phyloP scores from a whole-genome alignment of 2,888 invertebrate genomes.

The Flexamia atlantica region DNA sequence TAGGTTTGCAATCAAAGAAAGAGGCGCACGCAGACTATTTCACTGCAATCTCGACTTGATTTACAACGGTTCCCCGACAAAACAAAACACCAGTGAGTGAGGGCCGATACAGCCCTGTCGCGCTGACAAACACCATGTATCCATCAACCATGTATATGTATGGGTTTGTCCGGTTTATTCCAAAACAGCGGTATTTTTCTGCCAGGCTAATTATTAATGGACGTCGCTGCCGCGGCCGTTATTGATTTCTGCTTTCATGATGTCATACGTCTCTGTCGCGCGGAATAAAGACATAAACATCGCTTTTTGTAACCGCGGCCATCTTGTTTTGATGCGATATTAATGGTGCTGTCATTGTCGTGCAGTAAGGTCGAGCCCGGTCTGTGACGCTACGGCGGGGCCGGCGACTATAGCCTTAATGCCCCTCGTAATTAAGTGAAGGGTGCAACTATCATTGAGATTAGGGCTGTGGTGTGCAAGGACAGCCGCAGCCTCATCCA shows the following conservation, averaged over 20 bases:
- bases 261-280: constrained; percentile 47
- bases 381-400: background rate
- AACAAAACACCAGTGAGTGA: constrained; percentile 10
- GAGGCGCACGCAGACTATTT: background rate
- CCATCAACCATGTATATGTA: constrained; percentile 18
- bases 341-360: constrained; percentile 62
- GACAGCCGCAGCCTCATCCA: constrained; percentile 43
- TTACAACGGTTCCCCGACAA: background rate
- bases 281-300: constrained; percentile 65
- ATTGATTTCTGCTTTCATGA: constrained; percentile 19
- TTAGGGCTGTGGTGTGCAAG: constrained; percentile 35
- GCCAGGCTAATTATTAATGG: constrained; percentile 21
- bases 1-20: background rate
- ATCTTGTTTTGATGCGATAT: constrained; percentile 65
- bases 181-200: constrained; percentile 22
- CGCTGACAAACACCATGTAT: background rate
- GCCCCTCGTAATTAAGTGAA: constrained; percentile 61
- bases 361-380: constrained; percentile 47
- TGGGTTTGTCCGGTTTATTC: constrained; percentile 3
- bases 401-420: constrained; percentile 58
- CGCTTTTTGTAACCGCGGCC: constrained; percentile 64
- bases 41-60: background rate
- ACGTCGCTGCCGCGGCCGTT: constrained; percentile 4
- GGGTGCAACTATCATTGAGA: constrained; percentile 60
- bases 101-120: background rate